Percentiles rank a stretch among this genome's conserved stretches.
Evolutionary conservation across 2,888 invertebrate species (phyloP).

Genomic region (Quadroppia sp.): DNA sequence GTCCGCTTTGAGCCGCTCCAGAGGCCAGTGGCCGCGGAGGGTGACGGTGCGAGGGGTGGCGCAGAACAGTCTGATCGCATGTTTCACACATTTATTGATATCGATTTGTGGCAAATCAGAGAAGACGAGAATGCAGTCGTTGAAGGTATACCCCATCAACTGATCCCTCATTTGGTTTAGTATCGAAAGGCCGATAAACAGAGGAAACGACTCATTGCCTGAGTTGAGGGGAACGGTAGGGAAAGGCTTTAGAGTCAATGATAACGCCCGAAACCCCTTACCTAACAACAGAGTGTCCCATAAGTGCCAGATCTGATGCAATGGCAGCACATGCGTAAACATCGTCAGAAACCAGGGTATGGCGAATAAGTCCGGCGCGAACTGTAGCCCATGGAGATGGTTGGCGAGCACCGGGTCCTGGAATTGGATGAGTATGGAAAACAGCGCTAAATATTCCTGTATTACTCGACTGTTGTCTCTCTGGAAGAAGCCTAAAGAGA

Average conservation of each 20-base stretch:
- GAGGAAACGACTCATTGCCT: slow-evolving; percentile 85
- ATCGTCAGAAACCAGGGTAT: slow-evolving; percentile 99
- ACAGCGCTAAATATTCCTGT: slow-evolving; percentile 94
- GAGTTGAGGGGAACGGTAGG: not conserved
- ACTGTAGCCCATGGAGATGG: slow-evolving; percentile 85
- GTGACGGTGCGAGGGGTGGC: slow-evolving; percentile 62
- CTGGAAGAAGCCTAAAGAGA: slow-evolving; percentile 71
- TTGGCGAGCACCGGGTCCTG: slow-evolving; percentile 88
- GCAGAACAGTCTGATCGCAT: slow-evolving; percentile 78
- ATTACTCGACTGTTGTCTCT: slow-evolving; percentile 94
- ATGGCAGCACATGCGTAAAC: slow-evolving; percentile 93
- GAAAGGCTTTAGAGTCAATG: not conserved
- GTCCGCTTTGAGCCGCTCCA: slow-evolving; percentile 37
- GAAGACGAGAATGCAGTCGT: slow-evolving; percentile 95
- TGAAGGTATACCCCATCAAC: slow-evolving; percentile 84
- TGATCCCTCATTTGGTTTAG: slow-evolving; percentile 78
- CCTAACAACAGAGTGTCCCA: slow-evolving; percentile 89
- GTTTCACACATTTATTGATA: slow-evolving; percentile 83
- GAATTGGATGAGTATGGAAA: slow-evolving; percentile 91
- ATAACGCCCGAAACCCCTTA: not conserved
- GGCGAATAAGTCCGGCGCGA: slow-evolving; percentile 92
- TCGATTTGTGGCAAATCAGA: slow-evolving; percentile 98
- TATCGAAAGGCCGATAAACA: slow-evolving; percentile 91
- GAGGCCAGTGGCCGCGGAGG: slow-evolving; percentile 34
- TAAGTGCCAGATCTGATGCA: slow-evolving; percentile 93